Base-by-base conservation (phyloP, 1,140 invertebrate genomes). In the Drosophila guanche region DNA sequence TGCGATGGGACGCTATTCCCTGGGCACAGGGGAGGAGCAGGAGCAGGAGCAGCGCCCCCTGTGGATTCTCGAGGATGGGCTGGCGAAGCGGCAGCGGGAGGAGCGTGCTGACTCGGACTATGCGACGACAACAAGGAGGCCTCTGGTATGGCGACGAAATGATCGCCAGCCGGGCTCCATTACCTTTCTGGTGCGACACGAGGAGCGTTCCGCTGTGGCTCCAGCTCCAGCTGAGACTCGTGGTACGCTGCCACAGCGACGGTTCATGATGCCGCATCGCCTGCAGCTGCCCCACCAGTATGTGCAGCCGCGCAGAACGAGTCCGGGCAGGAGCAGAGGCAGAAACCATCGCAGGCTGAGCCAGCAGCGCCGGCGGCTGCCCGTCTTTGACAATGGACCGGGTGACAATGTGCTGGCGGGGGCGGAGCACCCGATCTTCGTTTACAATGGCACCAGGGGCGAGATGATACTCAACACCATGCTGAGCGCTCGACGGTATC, bases 391-490 rank as follows among this genome's bases (percentile, higher is more conserved):
- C 33, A 83, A 67, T 48, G 65, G 67, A 2, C 89, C 89, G 0
- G 89, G 89, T 0, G 89, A 90, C 23, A 80, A 72, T 5, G 48
- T 54, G 0, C 23, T 81, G 41, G n/a, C 37, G 12, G 2, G 33
- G 22, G 23, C n/a, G 14, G n/a, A 45, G 37, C 33, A 65, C 5
- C 83, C 89, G 2, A 52, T 90, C 10, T 90, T 90, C 22, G 69
- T 90, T n/a, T 90, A 90, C 57, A 84, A 83, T 0, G 79, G 85
- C 2, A 79, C 76, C 3, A 57, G 69, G 16, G 89, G 85, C 0
- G 69, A 88, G 10, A 66, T 89, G 20, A 62, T 90, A 4, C 12
- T 90, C 4, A 90, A 90, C 50, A 90, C 89, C 1, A 90, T 90
- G 89, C 54, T 90, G 6, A 90, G 81, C 40, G 33, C 56, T 0